Conservation (phyloP, 2,797 vertebrate species). For the Gymnocypris eckloni region DNA sequence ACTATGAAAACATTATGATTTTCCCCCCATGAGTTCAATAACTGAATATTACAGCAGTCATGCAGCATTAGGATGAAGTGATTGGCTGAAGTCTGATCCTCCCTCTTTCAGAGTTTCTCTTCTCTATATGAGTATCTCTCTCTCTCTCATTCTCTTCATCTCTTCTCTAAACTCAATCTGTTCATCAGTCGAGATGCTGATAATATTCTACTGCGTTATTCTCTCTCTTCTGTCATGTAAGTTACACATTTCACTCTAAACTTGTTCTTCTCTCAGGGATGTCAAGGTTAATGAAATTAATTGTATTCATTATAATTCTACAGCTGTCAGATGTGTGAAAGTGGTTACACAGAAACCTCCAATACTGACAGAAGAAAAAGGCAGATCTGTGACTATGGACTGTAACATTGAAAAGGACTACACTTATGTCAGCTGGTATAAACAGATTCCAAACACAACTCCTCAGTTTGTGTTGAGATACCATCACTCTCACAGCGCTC, state of each 20-base stretch:
- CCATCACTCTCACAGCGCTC: background rate
- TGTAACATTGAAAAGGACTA: constrained; percentile 37
- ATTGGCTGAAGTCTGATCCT: background rate
- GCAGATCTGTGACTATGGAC: constrained; percentile 45
- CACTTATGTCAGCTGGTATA: background rate
- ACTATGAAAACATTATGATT: background rate
- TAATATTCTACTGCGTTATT: constrained; percentile 45
- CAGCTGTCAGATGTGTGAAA: constrained; percentile 56
- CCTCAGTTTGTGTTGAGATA: constrained; percentile 26
- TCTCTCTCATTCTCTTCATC: background rate
- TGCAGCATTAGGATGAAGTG: background rate
- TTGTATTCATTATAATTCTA: background rate
- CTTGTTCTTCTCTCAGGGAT: background rate
- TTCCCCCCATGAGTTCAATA: background rate
- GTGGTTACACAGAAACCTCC: constrained; percentile 58
- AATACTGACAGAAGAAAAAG: constrained; percentile 41
- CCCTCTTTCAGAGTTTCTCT: constrained; percentile 18
- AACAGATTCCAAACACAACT: constrained; percentile 60
- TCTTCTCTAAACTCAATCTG: background rate
- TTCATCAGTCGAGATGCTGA: constrained; percentile 47
- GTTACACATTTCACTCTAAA: constrained; percentile 7
- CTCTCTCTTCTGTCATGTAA: constrained; percentile 54
- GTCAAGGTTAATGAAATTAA: background rate
- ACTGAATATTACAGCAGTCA: background rate
- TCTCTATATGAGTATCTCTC: constrained; percentile 5